These are phyloP conservation scores for Nothocercus julius DNA, from an alignment of 2,113 vertebrate species.

Conservation along the genomic window DNA sequence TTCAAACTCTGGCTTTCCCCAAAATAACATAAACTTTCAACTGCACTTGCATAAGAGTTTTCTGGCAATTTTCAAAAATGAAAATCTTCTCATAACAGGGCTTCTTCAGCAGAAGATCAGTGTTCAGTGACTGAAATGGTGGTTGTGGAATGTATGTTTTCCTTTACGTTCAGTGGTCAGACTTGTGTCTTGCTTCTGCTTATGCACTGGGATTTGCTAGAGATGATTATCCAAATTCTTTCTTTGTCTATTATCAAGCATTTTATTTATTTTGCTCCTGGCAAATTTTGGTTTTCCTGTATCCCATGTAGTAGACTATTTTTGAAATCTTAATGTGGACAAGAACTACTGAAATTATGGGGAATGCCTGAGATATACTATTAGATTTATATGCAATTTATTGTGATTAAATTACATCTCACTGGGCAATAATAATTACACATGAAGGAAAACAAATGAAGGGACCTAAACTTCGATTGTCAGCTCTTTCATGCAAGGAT, in stretches of 20 bases:
- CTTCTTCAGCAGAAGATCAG: background rate
- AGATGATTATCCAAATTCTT: background rate
- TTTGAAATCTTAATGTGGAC: no score
- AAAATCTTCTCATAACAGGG: background rate
- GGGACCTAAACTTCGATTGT: background rate
- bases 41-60: background rate
- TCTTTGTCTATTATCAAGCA: background rate
- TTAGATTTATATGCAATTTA: background rate
- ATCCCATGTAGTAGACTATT: background rate
- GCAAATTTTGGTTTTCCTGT: background rate
- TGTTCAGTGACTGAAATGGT: background rate
- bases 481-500: background rate
- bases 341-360: background rate
- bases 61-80: no score
- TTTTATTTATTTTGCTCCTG: background rate
- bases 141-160: background rate
- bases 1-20: background rate
- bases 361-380: background rate
- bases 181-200: background rate
- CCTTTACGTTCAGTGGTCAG: background rate
- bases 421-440: background rate
- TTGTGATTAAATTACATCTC: background rate
- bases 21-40: background rate
- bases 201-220: background rate
- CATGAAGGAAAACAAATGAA: background rate